Percentiles rank a stretch among this genome's conserved stretches.
phyloP scores from a whole-genome alignment of 2,888 invertebrate species.

The Drosophila quinaria region DNA sequence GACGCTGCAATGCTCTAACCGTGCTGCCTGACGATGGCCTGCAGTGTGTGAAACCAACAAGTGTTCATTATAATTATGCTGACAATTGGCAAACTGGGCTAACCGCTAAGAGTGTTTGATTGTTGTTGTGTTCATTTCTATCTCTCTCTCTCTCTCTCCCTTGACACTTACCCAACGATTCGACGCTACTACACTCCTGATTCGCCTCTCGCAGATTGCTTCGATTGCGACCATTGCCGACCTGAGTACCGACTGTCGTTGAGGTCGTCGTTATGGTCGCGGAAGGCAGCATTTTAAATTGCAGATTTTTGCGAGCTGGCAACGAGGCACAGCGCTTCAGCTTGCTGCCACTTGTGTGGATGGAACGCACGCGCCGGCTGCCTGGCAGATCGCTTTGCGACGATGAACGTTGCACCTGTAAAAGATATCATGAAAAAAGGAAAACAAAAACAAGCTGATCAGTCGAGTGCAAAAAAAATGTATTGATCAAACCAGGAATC shows the following conservation, averaged over 20 bases:
- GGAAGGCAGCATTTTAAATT: slow-evolving; percentile 52
- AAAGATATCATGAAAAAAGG: no score
- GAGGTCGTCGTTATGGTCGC: slow-evolving; percentile 32
- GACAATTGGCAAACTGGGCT: slow-evolving; percentile 33
- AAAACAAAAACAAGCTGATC: no score
- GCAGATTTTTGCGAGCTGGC: slow-evolving; percentile 85
- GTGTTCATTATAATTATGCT: slow-evolving; percentile 32
- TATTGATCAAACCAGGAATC: no score
- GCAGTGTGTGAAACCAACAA: slow-evolving; percentile 59
- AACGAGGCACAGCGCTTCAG: slow-evolving; percentile 87
- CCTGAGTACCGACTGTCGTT: slow-evolving; percentile 45
- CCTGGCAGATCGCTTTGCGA: slow-evolving; percentile 87
- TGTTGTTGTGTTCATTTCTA: neutral
- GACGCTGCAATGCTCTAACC: slow-evolving; percentile 57
- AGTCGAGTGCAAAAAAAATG: no score
- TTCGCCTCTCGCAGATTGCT: slow-evolving; percentile 60
- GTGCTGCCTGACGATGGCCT: slow-evolving; percentile 63
- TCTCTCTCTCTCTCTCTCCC: neutral
- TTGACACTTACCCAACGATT: slow-evolving; percentile 84
- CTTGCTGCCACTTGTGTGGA: slow-evolving; percentile 85
- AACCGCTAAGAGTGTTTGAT: slow-evolving; percentile 23
- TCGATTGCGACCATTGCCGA: slow-evolving; percentile 20
- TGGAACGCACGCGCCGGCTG: slow-evolving; percentile 85
- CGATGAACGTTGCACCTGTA: slow-evolving; percentile 87
- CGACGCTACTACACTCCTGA: slow-evolving; percentile 84